These are phyloP conservation scores for Tetranychus truncatus DNA, from an alignment of 2,888 invertebrate genomes.

Conservation along the genomic window DNA sequence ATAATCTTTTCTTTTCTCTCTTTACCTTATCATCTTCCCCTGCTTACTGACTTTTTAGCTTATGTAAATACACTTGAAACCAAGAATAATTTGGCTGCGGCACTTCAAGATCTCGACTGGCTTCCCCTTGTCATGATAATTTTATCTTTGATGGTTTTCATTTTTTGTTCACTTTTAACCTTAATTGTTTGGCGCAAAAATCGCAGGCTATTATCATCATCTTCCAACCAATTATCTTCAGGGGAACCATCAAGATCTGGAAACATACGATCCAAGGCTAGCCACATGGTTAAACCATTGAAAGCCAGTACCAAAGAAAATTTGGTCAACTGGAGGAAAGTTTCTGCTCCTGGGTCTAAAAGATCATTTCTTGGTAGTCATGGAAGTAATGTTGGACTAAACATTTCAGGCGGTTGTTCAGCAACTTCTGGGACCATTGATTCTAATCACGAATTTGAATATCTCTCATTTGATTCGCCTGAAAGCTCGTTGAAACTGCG, in stretches of 20 bases:
- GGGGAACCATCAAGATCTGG: neutral
- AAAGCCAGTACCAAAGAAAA: neutral
- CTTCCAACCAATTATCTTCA: neutral
- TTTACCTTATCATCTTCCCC: neutral
- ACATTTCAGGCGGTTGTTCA: neutral
- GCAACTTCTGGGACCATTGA: constrained; percentile 2
- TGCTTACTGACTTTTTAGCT: neutral
- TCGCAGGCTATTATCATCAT: neutral
- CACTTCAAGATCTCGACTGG: neutral
- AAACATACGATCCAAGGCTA: neutral
- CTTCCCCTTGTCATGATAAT: neutral
- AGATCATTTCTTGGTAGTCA: neutral
- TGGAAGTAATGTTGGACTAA: neutral
- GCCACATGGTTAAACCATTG: neutral
- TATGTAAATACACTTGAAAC: neutral
- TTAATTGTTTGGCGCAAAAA: neutral
- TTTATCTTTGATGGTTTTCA: neutral
- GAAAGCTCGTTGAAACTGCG: neutral
- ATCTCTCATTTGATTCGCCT: neutral
- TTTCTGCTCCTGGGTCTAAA: neutral
- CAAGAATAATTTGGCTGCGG: neutral
- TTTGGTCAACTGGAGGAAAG: constrained; percentile 4
- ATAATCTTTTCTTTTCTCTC: neutral
- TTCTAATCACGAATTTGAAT: constrained; percentile 8
- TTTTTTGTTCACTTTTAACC: neutral